Conservation (phyloP, 2,113 vertebrate genomes). For the Neolamprologus fasciatus region DNA sequence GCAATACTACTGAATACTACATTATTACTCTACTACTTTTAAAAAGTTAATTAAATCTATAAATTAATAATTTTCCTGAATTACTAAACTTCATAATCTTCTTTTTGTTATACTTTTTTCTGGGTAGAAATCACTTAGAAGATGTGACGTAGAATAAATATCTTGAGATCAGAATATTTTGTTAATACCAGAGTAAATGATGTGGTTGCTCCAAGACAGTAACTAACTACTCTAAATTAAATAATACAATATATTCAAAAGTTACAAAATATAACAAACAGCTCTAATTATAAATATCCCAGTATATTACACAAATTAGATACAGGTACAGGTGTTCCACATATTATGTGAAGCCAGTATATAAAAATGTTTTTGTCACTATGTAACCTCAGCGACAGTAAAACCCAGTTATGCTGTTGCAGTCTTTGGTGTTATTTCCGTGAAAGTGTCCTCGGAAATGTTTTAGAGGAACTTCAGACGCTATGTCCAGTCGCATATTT, state of each 20-base stretch:
- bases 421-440: conserved; percentile 83
- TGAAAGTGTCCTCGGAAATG: conserved; percentile 95
- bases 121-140: conserved; percentile 25
- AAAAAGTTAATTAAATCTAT: neutral
- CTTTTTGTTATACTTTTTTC: conserved; percentile 12
- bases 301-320: neutral
- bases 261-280: neutral
- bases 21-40: neutral
- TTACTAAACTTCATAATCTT: conserved; percentile 44
- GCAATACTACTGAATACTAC: neutral
- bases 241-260: neutral
- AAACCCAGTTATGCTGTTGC: conserved; percentile 70
- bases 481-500: conserved; percentile 72
- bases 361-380: conserved; percentile 22
- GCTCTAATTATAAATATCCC: neutral
- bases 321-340: neutral
- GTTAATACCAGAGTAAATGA: neutral
- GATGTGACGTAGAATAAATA: conserved; percentile 1
- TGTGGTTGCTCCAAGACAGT: neutral
- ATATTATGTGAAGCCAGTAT: conserved; percentile 18
- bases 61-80: neutral
- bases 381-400: conserved; percentile 66
- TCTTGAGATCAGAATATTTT: neutral
- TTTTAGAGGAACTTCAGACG: conserved; percentile 84
- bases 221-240: neutral